phyloP scores from a whole-genome alignment of 2,113 vertebrate genomes.

The Melanostigma gelatinosum region DNA sequence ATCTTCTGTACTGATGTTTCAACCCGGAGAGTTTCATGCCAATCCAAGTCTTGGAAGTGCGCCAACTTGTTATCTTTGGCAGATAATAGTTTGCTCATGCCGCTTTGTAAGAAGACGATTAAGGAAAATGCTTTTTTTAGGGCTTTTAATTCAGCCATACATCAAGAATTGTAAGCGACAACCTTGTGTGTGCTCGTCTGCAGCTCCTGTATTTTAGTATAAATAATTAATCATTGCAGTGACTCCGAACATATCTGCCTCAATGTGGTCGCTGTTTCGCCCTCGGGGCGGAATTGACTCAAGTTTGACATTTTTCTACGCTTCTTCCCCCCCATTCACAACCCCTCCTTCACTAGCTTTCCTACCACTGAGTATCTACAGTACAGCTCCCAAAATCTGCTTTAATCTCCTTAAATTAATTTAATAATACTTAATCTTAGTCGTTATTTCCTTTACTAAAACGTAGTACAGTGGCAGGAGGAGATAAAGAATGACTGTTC shows the following conservation, averaged over 20 bases:
- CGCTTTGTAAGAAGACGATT: background rate
- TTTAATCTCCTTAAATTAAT: constrained; percentile 3
- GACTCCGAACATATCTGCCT: constrained; percentile 3
- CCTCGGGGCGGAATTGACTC: background rate
- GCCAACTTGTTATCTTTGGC: background rate
- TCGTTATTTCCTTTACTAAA: background rate
- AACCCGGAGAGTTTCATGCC: background rate
- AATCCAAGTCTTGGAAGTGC: background rate
- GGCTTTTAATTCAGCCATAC: constrained; percentile 2
- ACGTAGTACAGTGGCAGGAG: background rate
- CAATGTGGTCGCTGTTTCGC: constrained; percentile 9
- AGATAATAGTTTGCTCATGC: background rate
- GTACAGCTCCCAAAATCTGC: background rate
- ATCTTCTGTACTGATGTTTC: background rate
- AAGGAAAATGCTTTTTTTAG: background rate
- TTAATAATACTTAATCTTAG: background rate
- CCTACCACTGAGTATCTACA: background rate
- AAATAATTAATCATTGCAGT: background rate
- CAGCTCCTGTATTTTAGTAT: background rate
- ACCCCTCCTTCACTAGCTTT: background rate
- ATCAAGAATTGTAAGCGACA: background rate
- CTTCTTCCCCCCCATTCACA: background rate
- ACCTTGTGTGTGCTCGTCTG: background rate
- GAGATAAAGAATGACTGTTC: background rate
- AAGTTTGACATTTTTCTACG: constrained; percentile 4